Evolutionary conservation across 2,888 invertebrate species (phyloP).

Genomic region (Ophraella communa): DNA sequence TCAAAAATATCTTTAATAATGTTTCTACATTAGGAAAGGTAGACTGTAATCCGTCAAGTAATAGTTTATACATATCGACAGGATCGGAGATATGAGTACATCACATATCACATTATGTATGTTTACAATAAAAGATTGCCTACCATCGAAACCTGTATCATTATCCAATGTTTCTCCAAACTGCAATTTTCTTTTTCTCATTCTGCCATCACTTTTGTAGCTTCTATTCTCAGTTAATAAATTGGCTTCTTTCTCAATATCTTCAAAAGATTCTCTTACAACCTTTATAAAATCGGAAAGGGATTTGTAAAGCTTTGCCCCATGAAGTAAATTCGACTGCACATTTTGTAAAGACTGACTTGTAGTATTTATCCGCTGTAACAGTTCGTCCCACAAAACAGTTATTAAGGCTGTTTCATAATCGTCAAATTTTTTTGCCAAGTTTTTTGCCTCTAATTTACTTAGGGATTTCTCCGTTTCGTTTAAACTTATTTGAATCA

Average conservation of each 20-base stretch:
- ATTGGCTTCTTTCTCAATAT: too few relatives aligned
- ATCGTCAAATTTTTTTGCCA: constrained; percentile 4
- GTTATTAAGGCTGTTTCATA: neutral
- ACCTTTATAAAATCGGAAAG: too few relatives aligned
- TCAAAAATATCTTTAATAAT: too few relatives aligned
- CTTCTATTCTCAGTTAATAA: too few relatives aligned
- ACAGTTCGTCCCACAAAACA: constrained; percentile 5
- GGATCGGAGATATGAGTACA: constrained; percentile 3
- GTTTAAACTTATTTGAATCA: neutral
- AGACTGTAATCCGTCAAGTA: too few relatives aligned
- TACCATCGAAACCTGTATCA: neutral
- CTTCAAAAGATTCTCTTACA: too few relatives aligned
- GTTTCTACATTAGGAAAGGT: too few relatives aligned
- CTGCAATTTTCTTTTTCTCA: constrained; percentile 16
- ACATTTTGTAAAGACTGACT: constrained; percentile 7
- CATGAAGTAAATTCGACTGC: neutral
- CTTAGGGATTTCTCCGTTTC: constrained; percentile 6
- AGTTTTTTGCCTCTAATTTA: constrained; percentile 6
- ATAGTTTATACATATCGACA: too few relatives aligned
- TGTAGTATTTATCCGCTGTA: constrained; percentile 10
- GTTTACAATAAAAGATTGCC: neutral
- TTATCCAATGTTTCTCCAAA: constrained; percentile 2
- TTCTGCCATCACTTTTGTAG: neutral
- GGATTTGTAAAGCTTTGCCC: too few relatives aligned
- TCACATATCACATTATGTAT: neutral